phyloP scores from a whole-genome alignment of 2,113 vertebrate species.

The Paedocypris sp. region DNA sequence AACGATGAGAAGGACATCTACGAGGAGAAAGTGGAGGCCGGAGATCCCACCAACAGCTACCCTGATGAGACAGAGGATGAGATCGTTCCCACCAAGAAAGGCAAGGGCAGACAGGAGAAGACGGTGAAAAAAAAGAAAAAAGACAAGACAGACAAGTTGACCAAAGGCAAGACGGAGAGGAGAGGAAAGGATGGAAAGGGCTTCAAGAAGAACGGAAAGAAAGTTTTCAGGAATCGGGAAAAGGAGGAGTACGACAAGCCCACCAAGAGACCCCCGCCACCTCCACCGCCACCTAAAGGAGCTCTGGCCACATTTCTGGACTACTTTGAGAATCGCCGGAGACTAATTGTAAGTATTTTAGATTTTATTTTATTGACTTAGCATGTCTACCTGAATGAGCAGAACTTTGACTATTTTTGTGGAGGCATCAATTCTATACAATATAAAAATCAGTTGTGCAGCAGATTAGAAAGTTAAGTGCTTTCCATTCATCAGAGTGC shows the following conservation, averaged over 20 bases:
- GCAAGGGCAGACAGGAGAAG: conserved; percentile 68
- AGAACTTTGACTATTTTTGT: too few species aligned
- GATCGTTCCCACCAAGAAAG: conserved; percentile 57
- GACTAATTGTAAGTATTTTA: conserved; percentile 79
- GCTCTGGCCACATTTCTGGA: conserved; percentile 70
- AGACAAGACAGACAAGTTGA: conserved; percentile 67
- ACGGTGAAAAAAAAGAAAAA: conserved; percentile 83
- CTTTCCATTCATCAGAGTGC: too few species aligned
- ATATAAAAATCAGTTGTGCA: too few species aligned
- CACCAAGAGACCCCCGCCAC: conserved; percentile 57
- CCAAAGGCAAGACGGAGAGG: conserved; percentile 72
- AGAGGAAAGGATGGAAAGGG: conserved; percentile 66
- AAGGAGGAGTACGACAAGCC: conserved; percentile 69
- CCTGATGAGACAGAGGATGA: conserved; percentile 57
- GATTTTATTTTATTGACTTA: background rate
- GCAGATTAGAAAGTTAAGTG: too few species aligned
- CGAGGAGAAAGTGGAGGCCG: conserved; percentile 68
- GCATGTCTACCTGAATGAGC: background rate
- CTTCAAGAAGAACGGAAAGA: conserved; percentile 75
- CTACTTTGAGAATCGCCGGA: conserved; percentile 85
- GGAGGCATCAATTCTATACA: too few species aligned
- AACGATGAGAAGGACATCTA: conserved; percentile 68
- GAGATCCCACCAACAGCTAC: conserved; percentile 54
- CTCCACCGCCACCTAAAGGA: conserved; percentile 58
- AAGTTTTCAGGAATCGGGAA: conserved; percentile 56